Percentiles rank a stretch among this genome's conserved stretches.
Conservation (phyloP, 2,888 invertebrate species). For the Kuschelorhynchus macadamiae region DNA sequence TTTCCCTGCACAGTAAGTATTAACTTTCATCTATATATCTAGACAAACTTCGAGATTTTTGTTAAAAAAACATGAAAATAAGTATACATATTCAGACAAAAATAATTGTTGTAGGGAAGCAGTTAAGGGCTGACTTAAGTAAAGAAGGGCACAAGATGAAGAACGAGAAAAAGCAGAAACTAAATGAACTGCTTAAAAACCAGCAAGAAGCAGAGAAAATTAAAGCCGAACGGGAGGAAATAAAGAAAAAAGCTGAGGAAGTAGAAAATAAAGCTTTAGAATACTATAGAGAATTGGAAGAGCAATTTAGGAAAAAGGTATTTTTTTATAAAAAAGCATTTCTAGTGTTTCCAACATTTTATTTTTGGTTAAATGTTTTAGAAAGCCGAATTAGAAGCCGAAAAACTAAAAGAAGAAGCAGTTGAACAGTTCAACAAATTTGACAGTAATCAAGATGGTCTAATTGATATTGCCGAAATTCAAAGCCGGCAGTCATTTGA, state of each 20-base stretch:
- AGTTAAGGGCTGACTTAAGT: constrained; percentile 81
- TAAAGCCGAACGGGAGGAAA: constrained; percentile 81
- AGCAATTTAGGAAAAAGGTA: constrained; percentile 72
- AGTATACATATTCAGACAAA: no score
- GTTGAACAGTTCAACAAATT: constrained; percentile 81
- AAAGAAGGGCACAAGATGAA: constrained; percentile 78
- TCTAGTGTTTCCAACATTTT: neutral
- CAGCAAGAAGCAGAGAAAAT: constrained; percentile 84
- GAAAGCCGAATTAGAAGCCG: constrained; percentile 74
- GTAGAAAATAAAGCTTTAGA: constrained; percentile 83
- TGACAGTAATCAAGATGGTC: constrained; percentile 86
- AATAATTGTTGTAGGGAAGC: constrained; percentile 69
- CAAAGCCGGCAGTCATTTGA: constrained; percentile 86
- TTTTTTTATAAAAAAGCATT: no score
- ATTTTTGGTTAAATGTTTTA: neutral
- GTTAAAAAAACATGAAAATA: no score
- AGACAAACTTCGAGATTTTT: no score
- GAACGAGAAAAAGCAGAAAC: constrained; percentile 79
- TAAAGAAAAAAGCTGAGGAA: constrained; percentile 81
- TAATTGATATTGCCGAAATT: constrained; percentile 78
- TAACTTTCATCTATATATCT: no score
- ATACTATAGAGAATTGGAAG: constrained; percentile 80
- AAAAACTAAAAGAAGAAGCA: constrained; percentile 75
- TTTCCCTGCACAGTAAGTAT: no score
- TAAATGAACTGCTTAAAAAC: constrained; percentile 80